phyloP scores from a whole-genome alignment of 2,888 invertebrate species.

The Ophioninae sp. region DNA sequence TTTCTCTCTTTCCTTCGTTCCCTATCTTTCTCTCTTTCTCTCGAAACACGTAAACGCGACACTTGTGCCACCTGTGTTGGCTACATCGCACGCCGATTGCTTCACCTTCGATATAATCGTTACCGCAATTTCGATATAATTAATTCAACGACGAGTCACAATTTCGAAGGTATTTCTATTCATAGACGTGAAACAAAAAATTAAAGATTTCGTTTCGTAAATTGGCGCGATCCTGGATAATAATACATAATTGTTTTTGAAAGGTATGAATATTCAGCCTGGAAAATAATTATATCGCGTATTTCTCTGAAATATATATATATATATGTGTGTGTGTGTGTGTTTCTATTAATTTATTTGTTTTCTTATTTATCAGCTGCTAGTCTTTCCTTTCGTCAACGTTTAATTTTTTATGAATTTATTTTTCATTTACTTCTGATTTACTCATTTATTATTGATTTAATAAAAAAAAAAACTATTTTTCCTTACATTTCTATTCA shows the following conservation, averaged over 20 bases:
- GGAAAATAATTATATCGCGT: background rate
- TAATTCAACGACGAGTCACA: background rate
- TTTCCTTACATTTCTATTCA: too few species aligned
- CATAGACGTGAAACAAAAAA: background rate
- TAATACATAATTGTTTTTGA: background rate
- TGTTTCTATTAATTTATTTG: too few species aligned
- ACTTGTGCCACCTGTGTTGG: slow-evolving; percentile 32
- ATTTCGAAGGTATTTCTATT: background rate
- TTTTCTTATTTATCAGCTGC: too few species aligned
- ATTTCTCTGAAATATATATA: background rate
- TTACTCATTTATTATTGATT: too few species aligned
- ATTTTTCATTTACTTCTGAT: too few species aligned
- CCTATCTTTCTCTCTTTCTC: background rate
- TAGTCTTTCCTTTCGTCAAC: too few species aligned
- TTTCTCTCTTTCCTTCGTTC: background rate
- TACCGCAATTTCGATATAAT: background rate
- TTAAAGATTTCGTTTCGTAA: background rate
- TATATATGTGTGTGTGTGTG: too few species aligned
- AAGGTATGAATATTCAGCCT: background rate
- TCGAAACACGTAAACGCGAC: slow-evolving; percentile 34
- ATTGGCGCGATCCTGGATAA: background rate
- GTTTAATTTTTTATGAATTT: too few species aligned
- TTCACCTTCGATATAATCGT: background rate
- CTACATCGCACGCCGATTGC: background rate
- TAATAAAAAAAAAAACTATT: too few species aligned